These are phyloP conservation scores for Entomobrya proxima DNA, from an alignment of 2,888 invertebrate species.

Conservation along the genomic window DNA sequence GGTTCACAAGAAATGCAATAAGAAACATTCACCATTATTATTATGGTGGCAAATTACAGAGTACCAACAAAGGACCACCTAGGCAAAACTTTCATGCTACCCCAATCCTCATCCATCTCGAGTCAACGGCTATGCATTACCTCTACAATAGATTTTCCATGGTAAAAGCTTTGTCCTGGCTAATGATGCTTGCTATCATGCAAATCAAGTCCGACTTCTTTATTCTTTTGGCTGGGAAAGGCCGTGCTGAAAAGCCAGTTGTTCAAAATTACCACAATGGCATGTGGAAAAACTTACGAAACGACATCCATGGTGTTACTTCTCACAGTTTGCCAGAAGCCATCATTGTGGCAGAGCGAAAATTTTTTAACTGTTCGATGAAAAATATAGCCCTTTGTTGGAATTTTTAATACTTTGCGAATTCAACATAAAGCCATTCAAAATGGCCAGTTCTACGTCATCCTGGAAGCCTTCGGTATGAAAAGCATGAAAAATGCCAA, in stretches of 20 bases:
- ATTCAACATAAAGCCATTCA: neutral
- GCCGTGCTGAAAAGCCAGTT: conserved; percentile 25
- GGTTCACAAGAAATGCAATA: no score
- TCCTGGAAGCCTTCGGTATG: conserved; percentile 13
- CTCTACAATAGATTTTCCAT: conserved; percentile 16
- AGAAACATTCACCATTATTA: no score
- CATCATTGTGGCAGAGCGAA: neutral
- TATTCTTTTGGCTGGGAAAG: neutral
- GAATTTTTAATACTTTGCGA: neutral
- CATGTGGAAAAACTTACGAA: conserved; percentile 28
- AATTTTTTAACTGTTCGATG: neutral
- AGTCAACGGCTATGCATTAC: neutral
- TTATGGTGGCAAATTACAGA: neutral
- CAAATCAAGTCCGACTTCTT: neutral
- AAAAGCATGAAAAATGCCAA: no score
- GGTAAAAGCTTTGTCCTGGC: conserved; percentile 26
- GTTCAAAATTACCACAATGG: conserved; percentile 46
- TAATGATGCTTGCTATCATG: neutral
- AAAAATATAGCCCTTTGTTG: neutral
- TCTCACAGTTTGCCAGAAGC: conserved; percentile 10
- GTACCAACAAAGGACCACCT: neutral
- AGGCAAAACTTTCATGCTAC: neutral
- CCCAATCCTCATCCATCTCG: neutral
- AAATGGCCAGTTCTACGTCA: conserved; percentile 22
- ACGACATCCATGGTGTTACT: conserved; percentile 10